Evolutionary conservation across 2,797 vertebrate genomes (phyloP).

Genomic region (Psittacula derbiana): DNA sequence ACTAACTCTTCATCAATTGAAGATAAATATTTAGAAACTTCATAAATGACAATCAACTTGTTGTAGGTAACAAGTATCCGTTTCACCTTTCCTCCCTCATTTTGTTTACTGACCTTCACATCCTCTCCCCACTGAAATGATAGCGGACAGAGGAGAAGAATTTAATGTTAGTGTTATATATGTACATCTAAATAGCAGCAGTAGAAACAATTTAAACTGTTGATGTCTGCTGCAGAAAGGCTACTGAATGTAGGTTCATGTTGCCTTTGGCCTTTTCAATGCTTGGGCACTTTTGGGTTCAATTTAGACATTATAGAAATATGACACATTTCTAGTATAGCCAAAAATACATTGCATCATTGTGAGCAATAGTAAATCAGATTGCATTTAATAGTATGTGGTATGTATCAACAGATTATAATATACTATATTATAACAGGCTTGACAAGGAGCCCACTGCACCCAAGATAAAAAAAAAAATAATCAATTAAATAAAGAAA

Average conservation of each 20-base stretch:
- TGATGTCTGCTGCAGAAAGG: neutral
- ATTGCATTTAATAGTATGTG: neutral
- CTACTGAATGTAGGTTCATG: neutral
- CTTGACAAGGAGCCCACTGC: neutral
- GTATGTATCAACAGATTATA: neutral
- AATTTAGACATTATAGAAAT: neutral
- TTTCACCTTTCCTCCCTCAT: neutral
- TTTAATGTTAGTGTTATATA: neutral
- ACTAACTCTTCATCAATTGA: conserved; percentile 68
- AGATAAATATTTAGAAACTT: conserved; percentile 61
- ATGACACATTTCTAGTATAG: neutral
- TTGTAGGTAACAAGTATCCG: conserved; percentile 45
- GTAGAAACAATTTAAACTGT: neutral
- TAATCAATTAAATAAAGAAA: neutral
- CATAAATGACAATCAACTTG: conserved; percentile 23
- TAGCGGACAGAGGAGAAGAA: neutral
- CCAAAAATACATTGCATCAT: neutral
- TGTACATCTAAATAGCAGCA: neutral
- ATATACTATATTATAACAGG: neutral
- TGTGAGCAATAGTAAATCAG: neutral
- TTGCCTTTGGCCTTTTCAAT: neutral
- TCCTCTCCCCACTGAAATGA: neutral
- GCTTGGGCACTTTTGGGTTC: neutral
- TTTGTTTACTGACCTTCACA: neutral
- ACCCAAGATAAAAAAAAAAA: neutral